phyloP scores from a whole-genome alignment of 2,888 invertebrate species.

The Sesia apiformis region DNA sequence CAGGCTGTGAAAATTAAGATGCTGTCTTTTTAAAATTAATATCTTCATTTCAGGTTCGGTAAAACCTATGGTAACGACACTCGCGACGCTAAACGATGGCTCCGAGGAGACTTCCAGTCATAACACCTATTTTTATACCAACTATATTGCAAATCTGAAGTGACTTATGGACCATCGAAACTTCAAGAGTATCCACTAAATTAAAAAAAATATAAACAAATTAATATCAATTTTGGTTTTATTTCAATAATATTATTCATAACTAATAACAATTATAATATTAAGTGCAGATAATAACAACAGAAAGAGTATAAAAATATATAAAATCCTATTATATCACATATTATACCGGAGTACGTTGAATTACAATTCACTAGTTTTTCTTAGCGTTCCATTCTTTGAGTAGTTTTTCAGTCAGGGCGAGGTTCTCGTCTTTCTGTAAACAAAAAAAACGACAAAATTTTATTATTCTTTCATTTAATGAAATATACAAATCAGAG shows the following conservation, averaged over 20 bases:
- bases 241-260: not conserved
- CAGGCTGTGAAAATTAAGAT: too few relatives aligned
- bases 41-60: constrained; percentile 73
- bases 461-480: too few relatives aligned
- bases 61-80: constrained; percentile 85
- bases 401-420: constrained; percentile 78
- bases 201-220: not conserved
- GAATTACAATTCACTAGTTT: constrained; percentile 7
- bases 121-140: not conserved
- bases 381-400: constrained; percentile 71
- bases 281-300: not conserved
- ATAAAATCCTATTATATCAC: not conserved
- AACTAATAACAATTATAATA: not conserved
- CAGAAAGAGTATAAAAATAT: not conserved
- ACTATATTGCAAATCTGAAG: not conserved
- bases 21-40: too few relatives aligned
- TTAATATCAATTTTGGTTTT: not conserved
- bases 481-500: too few relatives aligned
- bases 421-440: constrained; percentile 83
- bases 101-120: constrained; percentile 76
- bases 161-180: not conserved
- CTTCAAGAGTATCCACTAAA: not conserved
- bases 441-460: constrained; percentile 28
- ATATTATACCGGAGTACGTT: too few relatives aligned
- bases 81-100: constrained; percentile 82